Evolutionary conservation across 1,140 invertebrate species (phyloP), one percentile per base, ranked within the genome.

Genomic region (Venturia canescens): DNA sequence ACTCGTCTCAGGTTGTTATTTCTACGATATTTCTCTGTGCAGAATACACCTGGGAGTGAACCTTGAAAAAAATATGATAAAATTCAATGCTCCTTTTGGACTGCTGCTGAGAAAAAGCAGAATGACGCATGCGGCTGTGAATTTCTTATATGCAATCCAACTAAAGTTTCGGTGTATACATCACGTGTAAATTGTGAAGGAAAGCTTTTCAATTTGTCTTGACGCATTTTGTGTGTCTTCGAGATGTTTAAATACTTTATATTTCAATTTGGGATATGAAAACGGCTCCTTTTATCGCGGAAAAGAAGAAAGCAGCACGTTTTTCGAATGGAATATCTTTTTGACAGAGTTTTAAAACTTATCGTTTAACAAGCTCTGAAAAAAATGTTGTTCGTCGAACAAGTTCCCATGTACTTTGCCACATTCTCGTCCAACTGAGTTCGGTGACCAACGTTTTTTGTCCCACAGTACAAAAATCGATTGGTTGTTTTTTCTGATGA

Each of bases 101-200:
- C 60, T 13, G 23, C 23, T 27, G 60, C 27, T 63, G 3, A 27
- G 21, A 27, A 27, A 60, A 60, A 60, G 23, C 5, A 53, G 7
- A 53, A 63, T 63, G 60, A 63, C 60, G 60, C 15, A 63, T 23
- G 60, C 23, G 60, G 60, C 60, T 63, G 23, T 63, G 60, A 63
- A 63, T 63, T 63, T 63, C 23, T 31, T 76, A 13, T 34, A 23
- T 78, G 57, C 75, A 53, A 78, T n/a, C 63, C 29, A 63, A 16
- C 18, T 63, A n/a, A 57, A 16, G 26, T 74, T 74, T n/a, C 50
- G 50, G 27, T 18, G 15, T 26, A 26, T 78, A 67, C 67, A 78
- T 67, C n/a, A 9, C 23, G 27, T 63, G 23, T 18, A 6, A 23
- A 18, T 23, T 13, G 60, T 63, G 23, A 63, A 63, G 27, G 60